Evolutionary conservation across 2,113 vertebrate species (phyloP), one percentile per base, ranked within the genome.

Genomic region (Speoplatyrhinus poulsoni): DNA sequence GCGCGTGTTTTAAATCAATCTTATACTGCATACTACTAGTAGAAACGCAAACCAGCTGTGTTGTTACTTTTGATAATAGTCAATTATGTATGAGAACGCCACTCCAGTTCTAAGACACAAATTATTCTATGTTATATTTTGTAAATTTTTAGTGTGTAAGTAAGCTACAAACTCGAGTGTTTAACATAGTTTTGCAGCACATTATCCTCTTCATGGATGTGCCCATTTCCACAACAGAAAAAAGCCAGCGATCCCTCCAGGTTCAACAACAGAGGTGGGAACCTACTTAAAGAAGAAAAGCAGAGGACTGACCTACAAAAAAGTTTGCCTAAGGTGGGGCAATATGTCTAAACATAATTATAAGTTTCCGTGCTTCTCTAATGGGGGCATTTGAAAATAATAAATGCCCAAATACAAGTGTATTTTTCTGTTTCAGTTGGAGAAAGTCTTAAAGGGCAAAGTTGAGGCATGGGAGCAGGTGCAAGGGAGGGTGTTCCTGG

Each of bases 191-290:
- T 52, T 11, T 52, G 49, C 49, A 52, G 36, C 36, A 41, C 36
- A 41, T 41, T 41, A 41, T 6, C 55, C 26, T 46, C 9, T 69
- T 13, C 26, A 62, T 49, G 2, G 48, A 2, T 74, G 8, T 41
- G 1, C 41, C 33, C 3, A 4, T 57, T 58, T 56, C 9, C 19
- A 16, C 69, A 8, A 64, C 60, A 94, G 92, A 92, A 76, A 87
- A 94, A 96, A 84, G 94, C 95, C 12, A 92, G 77, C 1, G 97
- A 99, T 65, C 96, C 96, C 0, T 87, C 90, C 8, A 93, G 96
- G 50, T 96, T 98, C 17, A 91, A 92, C 83, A 99, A 99, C 85
- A 90, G 96, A 0, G 96, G 97, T 12, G 15, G 15, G 50, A n/a
- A 52, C 50, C 50, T 12, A 12, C 50, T n/a, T 11, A 13, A n/a